Conservation (phyloP, 2,113 vertebrate species). For the Brachirus orientalis region DNA sequence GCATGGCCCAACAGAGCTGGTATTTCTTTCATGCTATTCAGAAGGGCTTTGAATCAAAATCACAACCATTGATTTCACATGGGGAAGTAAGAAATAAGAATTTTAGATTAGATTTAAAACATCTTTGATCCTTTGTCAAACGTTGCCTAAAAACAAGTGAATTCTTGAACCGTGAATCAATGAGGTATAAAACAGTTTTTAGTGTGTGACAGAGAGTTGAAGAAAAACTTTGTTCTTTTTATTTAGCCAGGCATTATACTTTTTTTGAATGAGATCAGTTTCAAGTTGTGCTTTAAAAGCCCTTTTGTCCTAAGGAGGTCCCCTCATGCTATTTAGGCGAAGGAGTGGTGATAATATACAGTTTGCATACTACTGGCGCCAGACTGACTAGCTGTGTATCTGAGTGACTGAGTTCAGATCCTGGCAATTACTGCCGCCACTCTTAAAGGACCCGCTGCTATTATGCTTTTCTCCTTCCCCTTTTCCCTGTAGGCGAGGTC, state of each 20-base stretch:
- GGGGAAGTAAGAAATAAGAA: slow-evolving; percentile 2
- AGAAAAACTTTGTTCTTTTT: slow-evolving; percentile 75
- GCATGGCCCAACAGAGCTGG: slow-evolving; percentile 82
- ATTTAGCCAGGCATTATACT: slow-evolving; percentile 83
- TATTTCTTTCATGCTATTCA: slow-evolving; percentile 76
- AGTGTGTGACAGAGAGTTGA: slow-evolving; percentile 63
- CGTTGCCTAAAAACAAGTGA: neutral
- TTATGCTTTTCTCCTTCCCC: slow-evolving; percentile 73
- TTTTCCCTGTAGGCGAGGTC: slow-evolving; percentile 76
- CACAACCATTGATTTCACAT: slow-evolving; percentile 51
- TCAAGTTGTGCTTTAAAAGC: slow-evolving; percentile 88
- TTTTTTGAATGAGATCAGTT: slow-evolving; percentile 92
- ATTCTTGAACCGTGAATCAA: neutral
- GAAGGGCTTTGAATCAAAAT: slow-evolving; percentile 59
- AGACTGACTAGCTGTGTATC: slow-evolving; percentile 92
- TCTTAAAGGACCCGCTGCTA: slow-evolving; percentile 91
- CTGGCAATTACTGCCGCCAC: slow-evolving; percentile 91
- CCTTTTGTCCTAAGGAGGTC: slow-evolving; percentile 86
- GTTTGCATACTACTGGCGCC: slow-evolving; percentile 97
- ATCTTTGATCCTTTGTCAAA: slow-evolving; percentile 3
- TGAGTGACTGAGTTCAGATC: slow-evolving; percentile 90
- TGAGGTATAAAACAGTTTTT: slow-evolving; percentile 39
- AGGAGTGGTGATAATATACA: slow-evolving; percentile 96
- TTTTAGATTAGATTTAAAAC: slow-evolving; percentile 2
- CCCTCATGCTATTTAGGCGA: slow-evolving; percentile 90